phyloP scores from a whole-genome alignment of 2,113 vertebrate genomes.

The Acrocephalus arundinaceus region DNA sequence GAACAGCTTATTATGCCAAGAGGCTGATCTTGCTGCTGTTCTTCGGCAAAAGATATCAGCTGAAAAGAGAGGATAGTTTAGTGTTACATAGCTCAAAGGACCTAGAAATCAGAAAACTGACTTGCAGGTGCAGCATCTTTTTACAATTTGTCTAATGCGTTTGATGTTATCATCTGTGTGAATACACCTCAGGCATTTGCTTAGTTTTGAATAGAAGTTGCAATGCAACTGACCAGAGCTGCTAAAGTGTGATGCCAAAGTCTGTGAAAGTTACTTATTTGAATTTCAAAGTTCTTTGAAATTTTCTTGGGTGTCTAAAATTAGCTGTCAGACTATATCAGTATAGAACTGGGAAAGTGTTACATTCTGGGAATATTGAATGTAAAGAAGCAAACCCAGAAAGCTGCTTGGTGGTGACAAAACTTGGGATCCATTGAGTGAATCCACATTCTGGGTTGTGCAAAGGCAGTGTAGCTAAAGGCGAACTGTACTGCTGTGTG shows the following conservation, averaged over 20 bases:
- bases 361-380: background rate
- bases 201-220: background rate
- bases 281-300: background rate
- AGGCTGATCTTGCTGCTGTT: background rate
- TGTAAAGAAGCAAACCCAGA: background rate
- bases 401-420: background rate
- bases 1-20: background rate
- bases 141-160: background rate
- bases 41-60: background rate
- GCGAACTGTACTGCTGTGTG: background rate
- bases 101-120: background rate
- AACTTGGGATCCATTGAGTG: background rate
- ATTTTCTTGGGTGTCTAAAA: constrained; percentile 20
- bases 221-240: background rate
- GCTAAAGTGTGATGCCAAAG: background rate
- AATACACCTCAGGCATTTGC: background rate
- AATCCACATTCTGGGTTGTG: background rate
- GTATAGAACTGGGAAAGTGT: background rate
- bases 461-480: background rate
- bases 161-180: background rate
- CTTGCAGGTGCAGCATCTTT: background rate
- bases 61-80: background rate
- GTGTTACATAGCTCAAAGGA: background rate
- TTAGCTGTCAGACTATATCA: background rate
- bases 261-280: background rate